Base-by-base conservation (phyloP, 2,797 vertebrate genomes). In the Betta splendens region DNA sequence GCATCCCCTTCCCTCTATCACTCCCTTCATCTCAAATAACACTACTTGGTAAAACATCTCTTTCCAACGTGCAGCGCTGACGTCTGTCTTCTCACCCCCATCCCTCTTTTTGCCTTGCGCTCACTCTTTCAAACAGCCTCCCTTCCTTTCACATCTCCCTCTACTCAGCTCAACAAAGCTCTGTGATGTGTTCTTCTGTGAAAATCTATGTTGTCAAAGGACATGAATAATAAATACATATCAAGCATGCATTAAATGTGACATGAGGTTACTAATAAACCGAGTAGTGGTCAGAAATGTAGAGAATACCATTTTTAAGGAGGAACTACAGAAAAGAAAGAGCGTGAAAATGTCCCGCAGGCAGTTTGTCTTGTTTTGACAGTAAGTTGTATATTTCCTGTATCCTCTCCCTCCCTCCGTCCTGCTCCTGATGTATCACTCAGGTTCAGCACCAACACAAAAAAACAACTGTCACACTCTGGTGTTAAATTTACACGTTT, bases 1-100 rank as follows among this genome's bases (percentile, higher is more conserved):
- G 61, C 64, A 70, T 72, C 53, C 49, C 63, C 70, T 78, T 67
- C 37, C 50, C 54, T 65, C 69, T 70, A 80, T 81, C 73, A 56
- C 40, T 54, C 32, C 60, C 45, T 57, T 79, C 62, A 79, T 84
- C 69, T 74, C 73, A 68, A 81, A 80, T 79, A 74, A 72, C 45
- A 62, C 60, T 33, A 64, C 70, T 67, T 63, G 32, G 83, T 75
- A 64, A 76, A 83, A 77, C 65, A 54, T 75, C 63, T 77, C 39
- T 73, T 78, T 77, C 22, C 3, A 28, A 8, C 36, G 40, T 53
- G 42, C 22, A 40, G 3, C 37, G 12, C 63, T 53, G 50, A 49
- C 21, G 37, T 56, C 49, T 65, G 20, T 45, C 57, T 38, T 46
- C 47, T 54, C 32, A 39, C 28, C 50, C 18, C 8, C 1, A 15